Percentiles rank a stretch among this genome's conserved stretches.
These are phyloP conservation scores for Sepioteuthis lessoniana DNA, from an alignment of 2,888 invertebrate genomes.

Conservation along the genomic window DNA sequence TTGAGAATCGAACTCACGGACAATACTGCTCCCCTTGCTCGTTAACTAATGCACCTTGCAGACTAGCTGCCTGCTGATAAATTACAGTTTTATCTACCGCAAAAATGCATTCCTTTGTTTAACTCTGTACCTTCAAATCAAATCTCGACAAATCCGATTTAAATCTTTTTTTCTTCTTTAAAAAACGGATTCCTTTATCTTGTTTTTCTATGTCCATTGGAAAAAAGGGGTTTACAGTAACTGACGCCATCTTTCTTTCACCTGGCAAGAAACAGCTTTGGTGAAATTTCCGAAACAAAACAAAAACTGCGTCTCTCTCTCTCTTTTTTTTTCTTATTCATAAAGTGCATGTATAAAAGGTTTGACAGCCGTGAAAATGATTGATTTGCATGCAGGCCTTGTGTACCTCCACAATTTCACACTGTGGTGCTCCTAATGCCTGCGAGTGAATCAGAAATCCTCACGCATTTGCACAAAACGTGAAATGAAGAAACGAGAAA, in stretches of 20 bases:
- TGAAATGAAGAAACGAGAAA: neutral
- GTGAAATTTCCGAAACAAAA: neutral
- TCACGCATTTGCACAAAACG: neutral
- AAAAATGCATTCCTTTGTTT: too few relatives aligned
- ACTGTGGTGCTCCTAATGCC: neutral
- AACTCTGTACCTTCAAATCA: too few relatives aligned
- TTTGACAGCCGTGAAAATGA: neutral
- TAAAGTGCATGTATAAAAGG: neutral
- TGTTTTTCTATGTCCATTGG: neutral
- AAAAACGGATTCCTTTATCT: neutral
- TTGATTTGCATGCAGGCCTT: constrained; percentile 2
- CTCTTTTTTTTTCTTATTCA: neutral
- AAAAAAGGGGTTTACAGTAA: neutral
- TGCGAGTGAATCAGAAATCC: neutral
- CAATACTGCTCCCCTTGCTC: too few relatives aligned
- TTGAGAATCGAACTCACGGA: too few relatives aligned
- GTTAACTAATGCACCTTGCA: too few relatives aligned
- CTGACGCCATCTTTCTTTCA: neutral
- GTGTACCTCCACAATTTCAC: neutral
- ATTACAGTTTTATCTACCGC: too few relatives aligned
- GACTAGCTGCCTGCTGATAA: too few relatives aligned
- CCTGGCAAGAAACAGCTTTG: neutral
- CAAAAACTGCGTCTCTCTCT: too few relatives aligned
- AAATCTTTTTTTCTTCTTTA: neutral
- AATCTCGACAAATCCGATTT: neutral